phyloP scores from a whole-genome alignment of 1,140 invertebrate species.

The Drosophila sp. region DNA sequence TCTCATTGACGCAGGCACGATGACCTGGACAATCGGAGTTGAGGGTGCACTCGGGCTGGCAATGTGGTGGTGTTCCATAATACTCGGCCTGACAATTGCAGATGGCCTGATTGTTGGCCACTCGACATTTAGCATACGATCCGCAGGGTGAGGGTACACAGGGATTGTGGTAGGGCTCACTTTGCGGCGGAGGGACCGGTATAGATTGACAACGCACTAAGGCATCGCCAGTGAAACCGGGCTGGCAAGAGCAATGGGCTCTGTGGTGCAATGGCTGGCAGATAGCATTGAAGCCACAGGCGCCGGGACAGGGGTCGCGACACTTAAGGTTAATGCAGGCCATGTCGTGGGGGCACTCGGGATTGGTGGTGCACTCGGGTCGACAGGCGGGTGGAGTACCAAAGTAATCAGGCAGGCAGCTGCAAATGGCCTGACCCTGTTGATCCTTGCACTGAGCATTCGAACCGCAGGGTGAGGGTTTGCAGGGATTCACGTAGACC shows the following conservation, averaged over 20 bases:
- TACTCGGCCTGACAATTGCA: slow-evolving; percentile 90
- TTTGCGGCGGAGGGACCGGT: slow-evolving; percentile 85
- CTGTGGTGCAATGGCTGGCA: slow-evolving; percentile 92
- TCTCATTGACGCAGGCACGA: slow-evolving; percentile 91
- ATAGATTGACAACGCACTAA: slow-evolving; percentile 88
- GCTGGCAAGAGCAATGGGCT: slow-evolving; percentile 90
- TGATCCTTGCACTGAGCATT: slow-evolving; percentile 89
- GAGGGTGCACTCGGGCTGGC: slow-evolving; percentile 89
- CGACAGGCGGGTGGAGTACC: slow-evolving; percentile 91
- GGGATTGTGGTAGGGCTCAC: slow-evolving; percentile 87
- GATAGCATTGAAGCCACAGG: slow-evolving; percentile 93
- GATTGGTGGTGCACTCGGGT: slow-evolving; percentile 93
- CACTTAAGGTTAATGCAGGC: slow-evolving; percentile 93
- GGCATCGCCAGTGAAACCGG: slow-evolving; percentile 91
- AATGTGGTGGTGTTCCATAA: slow-evolving; percentile 90
- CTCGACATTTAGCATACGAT: slow-evolving; percentile 85
- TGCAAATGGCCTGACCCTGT: slow-evolving; percentile 88
- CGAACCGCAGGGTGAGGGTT: slow-evolving; percentile 90
- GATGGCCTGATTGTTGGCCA: slow-evolving; percentile 86
- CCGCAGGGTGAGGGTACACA: slow-evolving; percentile 92
- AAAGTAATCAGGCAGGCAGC: slow-evolving; percentile 89
- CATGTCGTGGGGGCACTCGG: slow-evolving; percentile 91
- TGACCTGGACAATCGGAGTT: slow-evolving; percentile 90
- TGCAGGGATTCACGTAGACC: slow-evolving; percentile 86
- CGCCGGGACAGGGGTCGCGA: slow-evolving; percentile 91